phyloP scores from a whole-genome alignment of 2,113 vertebrate genomes.

The Bubo blakistoni region DNA sequence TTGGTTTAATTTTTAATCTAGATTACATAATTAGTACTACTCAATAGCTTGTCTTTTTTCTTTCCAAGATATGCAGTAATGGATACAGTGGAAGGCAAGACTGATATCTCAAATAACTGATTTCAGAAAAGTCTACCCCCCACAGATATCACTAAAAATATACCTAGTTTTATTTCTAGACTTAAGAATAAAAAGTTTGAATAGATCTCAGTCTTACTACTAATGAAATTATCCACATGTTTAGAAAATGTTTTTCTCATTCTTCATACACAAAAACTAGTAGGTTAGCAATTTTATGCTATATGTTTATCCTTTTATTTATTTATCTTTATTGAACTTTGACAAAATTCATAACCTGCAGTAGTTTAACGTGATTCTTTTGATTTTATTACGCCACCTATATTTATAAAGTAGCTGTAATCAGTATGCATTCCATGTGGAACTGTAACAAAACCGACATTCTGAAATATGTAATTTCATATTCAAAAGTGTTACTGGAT shows the following conservation, averaged over 20 bases:
- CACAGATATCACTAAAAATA: background rate
- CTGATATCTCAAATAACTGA: background rate
- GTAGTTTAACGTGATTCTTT: conserved; percentile 6
- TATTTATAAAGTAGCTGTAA: conserved; percentile 69
- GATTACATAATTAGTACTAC: background rate
- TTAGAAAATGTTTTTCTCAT: background rate
- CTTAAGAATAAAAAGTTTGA: background rate
- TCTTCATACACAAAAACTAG: background rate
- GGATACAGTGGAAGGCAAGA: background rate
- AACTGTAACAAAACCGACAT: conserved; percentile 72
- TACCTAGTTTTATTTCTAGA: background rate
- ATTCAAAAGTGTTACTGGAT: conserved; percentile 69
- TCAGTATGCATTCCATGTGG: conserved; percentile 72
- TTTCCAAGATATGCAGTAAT: background rate
- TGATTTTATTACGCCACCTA: conserved; percentile 11
- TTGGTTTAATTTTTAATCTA: background rate
- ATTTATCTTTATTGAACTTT: background rate
- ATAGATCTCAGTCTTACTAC: background rate
- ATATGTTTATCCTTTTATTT: background rate
- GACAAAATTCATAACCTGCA: conserved; percentile 1
- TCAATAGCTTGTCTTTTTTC: background rate
- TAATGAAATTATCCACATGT: background rate
- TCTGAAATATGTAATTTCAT: conserved; percentile 80
- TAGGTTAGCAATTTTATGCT: background rate
- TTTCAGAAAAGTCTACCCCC: background rate